Conservation (phyloP, 2,888 invertebrate genomes). For the Cryptocephalus moraei region DNA sequence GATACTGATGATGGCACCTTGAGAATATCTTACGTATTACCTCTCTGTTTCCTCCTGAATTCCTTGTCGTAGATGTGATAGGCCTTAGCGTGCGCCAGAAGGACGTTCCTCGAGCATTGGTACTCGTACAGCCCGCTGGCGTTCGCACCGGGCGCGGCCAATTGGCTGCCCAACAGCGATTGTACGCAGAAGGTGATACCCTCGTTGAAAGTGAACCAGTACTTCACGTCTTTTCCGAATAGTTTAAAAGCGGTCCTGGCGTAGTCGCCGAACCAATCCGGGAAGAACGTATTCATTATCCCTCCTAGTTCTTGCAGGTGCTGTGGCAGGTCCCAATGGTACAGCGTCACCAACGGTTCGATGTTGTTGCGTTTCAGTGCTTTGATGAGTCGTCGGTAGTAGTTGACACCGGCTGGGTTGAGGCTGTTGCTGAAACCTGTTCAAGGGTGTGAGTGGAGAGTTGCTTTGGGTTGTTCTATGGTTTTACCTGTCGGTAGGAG, state of each 20-base stretch:
- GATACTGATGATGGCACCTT: too few species aligned
- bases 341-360: constrained; percentile 50
- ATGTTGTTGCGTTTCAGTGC: constrained; percentile 46
- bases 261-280: constrained; percentile 43
- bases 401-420: constrained; percentile 58
- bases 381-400: constrained; percentile 66
- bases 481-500: constrained; percentile 48
- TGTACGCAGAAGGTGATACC: constrained; percentile 25
- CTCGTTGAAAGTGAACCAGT: constrained; percentile 46
- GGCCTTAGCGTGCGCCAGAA: background rate
- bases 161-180: constrained; percentile 14
- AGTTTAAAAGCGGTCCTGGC: constrained; percentile 35
- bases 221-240: constrained; percentile 29
- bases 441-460: too few species aligned
- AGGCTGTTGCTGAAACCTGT: constrained; percentile 35
- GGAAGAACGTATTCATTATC: constrained; percentile 50
- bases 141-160: constrained; percentile 31
- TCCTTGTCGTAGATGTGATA: background rate
- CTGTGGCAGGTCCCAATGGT: constrained; percentile 38
- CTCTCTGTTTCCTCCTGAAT: background rate
- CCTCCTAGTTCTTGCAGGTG: constrained; percentile 45
- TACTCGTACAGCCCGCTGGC: constrained; percentile 24
- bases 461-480: background rate
- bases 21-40: background rate
- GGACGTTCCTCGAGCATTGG: background rate